Percentiles rank a stretch among this genome's conserved stretches.
phyloP scores from a whole-genome alignment of 2,797 vertebrate species.

The Tauraco hartlaubi region DNA sequence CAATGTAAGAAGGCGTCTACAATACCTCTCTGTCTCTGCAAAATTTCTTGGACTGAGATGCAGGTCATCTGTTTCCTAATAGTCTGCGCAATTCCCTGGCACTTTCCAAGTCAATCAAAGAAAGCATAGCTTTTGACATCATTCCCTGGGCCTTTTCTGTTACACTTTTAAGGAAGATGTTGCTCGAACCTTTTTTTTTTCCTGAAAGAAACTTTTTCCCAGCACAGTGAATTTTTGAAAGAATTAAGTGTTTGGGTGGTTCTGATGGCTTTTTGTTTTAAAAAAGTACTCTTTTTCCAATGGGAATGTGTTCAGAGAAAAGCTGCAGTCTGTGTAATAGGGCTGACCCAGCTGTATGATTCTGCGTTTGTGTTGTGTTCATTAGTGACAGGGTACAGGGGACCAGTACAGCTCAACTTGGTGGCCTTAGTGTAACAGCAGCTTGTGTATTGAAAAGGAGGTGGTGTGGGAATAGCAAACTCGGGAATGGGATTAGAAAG shows the following conservation, averaged over 20 bases:
- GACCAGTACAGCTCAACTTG: neutral
- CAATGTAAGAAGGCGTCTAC: neutral
- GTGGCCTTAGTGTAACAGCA: neutral
- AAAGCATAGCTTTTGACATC: neutral
- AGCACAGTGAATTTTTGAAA: neutral
- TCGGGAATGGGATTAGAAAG: neutral
- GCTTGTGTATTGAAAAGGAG: neutral
- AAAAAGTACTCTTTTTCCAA: neutral
- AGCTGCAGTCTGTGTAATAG: neutral
- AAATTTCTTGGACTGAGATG: neutral
- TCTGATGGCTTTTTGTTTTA: neutral
- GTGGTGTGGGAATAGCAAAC: neutral
- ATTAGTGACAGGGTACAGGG: neutral
- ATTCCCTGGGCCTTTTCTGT: neutral
- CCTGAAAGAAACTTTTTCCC: neutral
- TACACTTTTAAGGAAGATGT: neutral
- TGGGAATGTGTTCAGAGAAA: neutral
- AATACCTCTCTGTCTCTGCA: neutral
- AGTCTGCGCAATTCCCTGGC: neutral
- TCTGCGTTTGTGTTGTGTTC: neutral
- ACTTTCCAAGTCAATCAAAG: neutral
- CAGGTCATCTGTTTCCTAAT: neutral
- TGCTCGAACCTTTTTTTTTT: neutral
- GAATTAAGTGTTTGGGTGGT: neutral
- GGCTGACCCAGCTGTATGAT: neutral